Conservation (phyloP, 2,797 vertebrate species). For the Alexandromys oeconomus region DNA sequence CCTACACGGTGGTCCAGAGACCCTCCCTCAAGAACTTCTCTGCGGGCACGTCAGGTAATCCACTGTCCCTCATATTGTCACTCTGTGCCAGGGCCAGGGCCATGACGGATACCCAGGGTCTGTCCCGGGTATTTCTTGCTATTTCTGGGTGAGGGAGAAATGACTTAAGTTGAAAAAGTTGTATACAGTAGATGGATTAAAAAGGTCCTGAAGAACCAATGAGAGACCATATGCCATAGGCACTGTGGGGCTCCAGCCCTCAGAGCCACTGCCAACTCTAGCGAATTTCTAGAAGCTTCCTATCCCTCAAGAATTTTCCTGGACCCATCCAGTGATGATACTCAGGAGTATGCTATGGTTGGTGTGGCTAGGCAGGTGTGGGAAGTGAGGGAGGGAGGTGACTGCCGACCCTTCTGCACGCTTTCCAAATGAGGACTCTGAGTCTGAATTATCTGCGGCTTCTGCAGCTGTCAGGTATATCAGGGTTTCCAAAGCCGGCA, state of each 20-base stretch:
- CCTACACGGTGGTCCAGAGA: constrained; percentile 97
- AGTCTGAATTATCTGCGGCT: neutral
- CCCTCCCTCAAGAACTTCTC: constrained; percentile 99
- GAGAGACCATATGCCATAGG: neutral
- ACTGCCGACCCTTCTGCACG: rapidly evolving
- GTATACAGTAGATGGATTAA: neutral
- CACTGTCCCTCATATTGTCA: rapidly evolving
- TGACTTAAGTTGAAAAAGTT: neutral
- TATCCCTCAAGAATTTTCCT: neutral
- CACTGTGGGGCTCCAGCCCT: rapidly evolving
- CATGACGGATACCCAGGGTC: rapidly evolving
- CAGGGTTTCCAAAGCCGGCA: rapidly evolving
- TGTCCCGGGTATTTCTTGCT: neutral
- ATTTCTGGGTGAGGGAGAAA: constrained; percentile 54
- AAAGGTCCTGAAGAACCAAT: constrained; percentile 26
- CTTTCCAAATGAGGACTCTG: neutral
- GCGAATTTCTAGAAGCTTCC: neutral
- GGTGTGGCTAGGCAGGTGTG: rapidly evolving
- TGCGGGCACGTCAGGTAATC: constrained; percentile 94
- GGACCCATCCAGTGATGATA: neutral
- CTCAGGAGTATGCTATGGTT: too few species aligned
- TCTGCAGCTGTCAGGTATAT: rapidly evolving
- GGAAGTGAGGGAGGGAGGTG: neutral
- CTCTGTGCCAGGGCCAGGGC: rapidly evolving
- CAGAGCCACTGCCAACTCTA: neutral